phyloP scores from a whole-genome alignment of 2,888 invertebrate species.

The Cremastobaeus sp. region DNA sequence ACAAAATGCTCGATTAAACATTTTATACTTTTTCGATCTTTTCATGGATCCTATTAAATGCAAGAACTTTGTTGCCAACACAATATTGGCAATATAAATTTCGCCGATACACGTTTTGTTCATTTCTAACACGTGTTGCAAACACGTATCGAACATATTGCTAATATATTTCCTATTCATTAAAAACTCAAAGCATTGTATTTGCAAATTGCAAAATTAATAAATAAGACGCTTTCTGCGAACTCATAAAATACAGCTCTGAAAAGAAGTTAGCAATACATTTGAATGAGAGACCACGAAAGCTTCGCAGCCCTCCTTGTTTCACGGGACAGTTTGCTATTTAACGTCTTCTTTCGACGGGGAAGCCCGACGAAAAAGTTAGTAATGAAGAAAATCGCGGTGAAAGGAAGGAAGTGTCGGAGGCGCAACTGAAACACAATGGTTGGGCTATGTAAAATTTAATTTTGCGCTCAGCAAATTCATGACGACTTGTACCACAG shows the following conservation, averaged over 20 bases:
- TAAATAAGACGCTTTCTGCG: too few relatives aligned
- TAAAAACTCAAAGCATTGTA: too few relatives aligned
- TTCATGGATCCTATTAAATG: too few relatives aligned
- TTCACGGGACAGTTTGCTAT: constrained; percentile 55
- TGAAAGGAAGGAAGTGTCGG: constrained; percentile 35
- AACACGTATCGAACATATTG: too few relatives aligned
- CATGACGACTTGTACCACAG: constrained; percentile 11
- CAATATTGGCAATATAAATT: too few relatives aligned
- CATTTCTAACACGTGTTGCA: too few relatives aligned
- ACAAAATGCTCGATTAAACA: background rate
- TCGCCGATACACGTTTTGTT: too few relatives aligned
- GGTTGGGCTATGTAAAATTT: constrained; percentile 65
- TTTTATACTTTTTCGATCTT: background rate
- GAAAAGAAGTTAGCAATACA: background rate
- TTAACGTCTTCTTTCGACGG: constrained; percentile 44
- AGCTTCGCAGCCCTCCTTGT: background rate
- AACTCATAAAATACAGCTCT: too few relatives aligned
- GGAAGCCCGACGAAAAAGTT: background rate
- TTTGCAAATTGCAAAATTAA: too few relatives aligned
- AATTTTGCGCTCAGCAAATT: constrained; percentile 61
- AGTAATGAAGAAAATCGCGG: constrained; percentile 9
- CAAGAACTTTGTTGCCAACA: too few relatives aligned
- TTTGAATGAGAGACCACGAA: background rate
- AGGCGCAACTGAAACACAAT: constrained; percentile 41
- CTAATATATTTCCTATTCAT: too few relatives aligned